A percentile compares a stretch with the other conserved stretches of the same genome.
Conservation (phyloP, 2,888 invertebrate genomes). For the Neelides folsomi region DNA sequence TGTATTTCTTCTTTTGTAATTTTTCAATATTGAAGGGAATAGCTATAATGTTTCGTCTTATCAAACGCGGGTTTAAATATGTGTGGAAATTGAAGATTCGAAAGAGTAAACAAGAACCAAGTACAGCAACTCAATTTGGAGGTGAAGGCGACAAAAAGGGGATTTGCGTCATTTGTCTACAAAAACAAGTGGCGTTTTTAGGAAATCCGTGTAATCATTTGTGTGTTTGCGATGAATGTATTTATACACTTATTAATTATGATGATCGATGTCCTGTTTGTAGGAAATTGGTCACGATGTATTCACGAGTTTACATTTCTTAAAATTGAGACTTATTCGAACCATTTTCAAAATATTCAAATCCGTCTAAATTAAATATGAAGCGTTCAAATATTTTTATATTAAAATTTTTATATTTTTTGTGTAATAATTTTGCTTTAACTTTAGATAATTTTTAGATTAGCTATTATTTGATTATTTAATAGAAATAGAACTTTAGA, state of each 20-base stretch:
- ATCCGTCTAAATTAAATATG: too few species aligned
- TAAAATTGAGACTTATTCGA: not conserved
- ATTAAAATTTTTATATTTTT: too few species aligned
- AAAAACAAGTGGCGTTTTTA: slow-evolving; percentile 19
- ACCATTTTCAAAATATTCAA: too few species aligned
- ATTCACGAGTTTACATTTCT: slow-evolving; percentile 27
- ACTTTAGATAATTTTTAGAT: too few species aligned
- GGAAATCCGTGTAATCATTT: slow-evolving; percentile 29
- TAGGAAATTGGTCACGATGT: slow-evolving; percentile 18
- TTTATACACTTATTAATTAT: slow-evolving; percentile 13
- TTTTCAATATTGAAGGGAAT: not conserved
- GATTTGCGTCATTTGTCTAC: slow-evolving; percentile 27
- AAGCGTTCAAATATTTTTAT: too few species aligned
- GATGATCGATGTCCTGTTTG: slow-evolving; percentile 31
- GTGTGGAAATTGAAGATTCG: too few species aligned
- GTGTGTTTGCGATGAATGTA: slow-evolving; percentile 25
- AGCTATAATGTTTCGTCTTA: not conserved
- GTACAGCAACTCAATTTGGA: too few species aligned
- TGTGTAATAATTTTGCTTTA: too few species aligned
- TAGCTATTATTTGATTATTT: too few species aligned
- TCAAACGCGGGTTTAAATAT: not conserved
- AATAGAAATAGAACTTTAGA: too few species aligned
- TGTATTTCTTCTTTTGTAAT: too few species aligned
- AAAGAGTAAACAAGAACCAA: too few species aligned
- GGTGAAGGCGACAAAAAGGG: slow-evolving; percentile 5